Percentiles rank a stretch among this genome's conserved stretches.
phyloP scores from a whole-genome alignment of 2,888 invertebrate genomes.

The Chrysopilus asiliformis region DNA sequence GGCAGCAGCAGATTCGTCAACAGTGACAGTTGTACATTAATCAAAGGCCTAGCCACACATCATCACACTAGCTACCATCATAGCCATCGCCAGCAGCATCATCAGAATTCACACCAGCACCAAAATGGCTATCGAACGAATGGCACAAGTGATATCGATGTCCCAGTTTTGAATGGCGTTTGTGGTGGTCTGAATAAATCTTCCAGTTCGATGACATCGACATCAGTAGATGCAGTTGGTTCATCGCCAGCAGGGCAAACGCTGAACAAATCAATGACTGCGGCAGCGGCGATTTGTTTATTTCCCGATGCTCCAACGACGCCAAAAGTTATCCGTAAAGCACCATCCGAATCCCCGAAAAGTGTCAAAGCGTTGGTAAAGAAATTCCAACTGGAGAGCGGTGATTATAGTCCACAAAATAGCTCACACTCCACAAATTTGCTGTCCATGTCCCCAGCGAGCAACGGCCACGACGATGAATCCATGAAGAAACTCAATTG shows the following conservation, averaged over 20 bases:
- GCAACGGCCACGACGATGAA: slow-evolving; percentile 11
- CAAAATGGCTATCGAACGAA: slow-evolving; percentile 20
- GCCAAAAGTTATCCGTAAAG: slow-evolving; percentile 51
- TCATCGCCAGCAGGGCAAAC: too few relatives aligned
- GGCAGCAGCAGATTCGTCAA: too few relatives aligned
- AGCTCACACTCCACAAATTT: background rate
- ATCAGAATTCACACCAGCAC: slow-evolving; percentile 19
- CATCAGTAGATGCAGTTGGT: too few relatives aligned
- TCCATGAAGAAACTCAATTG: background rate
- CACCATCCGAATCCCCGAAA: slow-evolving; percentile 40
- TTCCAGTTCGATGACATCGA: slow-evolving; percentile 17
- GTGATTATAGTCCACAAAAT: background rate
- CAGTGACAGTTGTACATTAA: slow-evolving; percentile 5
- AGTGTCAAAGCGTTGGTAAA: slow-evolving; percentile 35
- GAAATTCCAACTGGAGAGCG: slow-evolving; percentile 32
- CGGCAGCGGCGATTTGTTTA: slow-evolving; percentile 28
- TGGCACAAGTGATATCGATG: slow-evolving; percentile 14
- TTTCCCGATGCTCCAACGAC: slow-evolving; percentile 52
- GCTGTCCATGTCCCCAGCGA: slow-evolving; percentile 11
- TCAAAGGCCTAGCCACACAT: too few relatives aligned
- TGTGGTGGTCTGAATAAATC: slow-evolving; percentile 8
- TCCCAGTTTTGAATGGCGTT: slow-evolving; percentile 4
- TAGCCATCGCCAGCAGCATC: too few relatives aligned
- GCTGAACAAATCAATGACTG: slow-evolving; percentile 17
- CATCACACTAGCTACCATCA: too few relatives aligned